Conservation (phyloP, 2,888 invertebrate genomes). For the Mythimna impura region DNA sequence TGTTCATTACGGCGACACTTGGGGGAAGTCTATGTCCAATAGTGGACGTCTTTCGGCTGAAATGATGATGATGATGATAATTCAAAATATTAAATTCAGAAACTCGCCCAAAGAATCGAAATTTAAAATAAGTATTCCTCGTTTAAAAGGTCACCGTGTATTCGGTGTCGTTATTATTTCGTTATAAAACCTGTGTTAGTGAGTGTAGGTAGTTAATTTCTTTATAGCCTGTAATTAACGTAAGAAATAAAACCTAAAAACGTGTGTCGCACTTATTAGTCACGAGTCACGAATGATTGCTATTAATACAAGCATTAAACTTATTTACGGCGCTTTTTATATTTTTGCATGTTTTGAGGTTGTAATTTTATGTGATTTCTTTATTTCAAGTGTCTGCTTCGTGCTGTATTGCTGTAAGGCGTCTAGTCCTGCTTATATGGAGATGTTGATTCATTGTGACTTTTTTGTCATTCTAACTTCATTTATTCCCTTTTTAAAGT, state of each 20-base stretch:
- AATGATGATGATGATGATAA: too few relatives aligned
- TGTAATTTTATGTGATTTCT: conserved; percentile 18
- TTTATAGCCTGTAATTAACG: conserved; percentile 45
- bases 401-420: not conserved
- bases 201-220: conserved; percentile 40
- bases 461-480: too few relatives aligned
- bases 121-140: too few relatives aligned
- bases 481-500: too few relatives aligned
- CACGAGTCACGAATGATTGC: conserved; percentile 59
- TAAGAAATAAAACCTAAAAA: conserved; percentile 41
- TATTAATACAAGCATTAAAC: conserved; percentile 45
- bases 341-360: conserved; percentile 34
- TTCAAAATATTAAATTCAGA: too few relatives aligned
- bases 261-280: conserved; percentile 58
- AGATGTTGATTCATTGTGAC: too few relatives aligned
- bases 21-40: too few relatives aligned
- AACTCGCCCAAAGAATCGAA: too few relatives aligned
- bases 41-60: too few relatives aligned
- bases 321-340: conserved; percentile 39
- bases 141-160: not conserved
- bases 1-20: too few relatives aligned
- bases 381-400: not conserved
- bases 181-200: conserved; percentile 21
- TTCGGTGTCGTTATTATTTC: conserved; percentile 9
- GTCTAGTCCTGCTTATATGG: too few relatives aligned